These are phyloP conservation scores for Hyperoplus immaculatus DNA, from an alignment of 2,797 vertebrate species.

Conservation along the genomic window DNA sequence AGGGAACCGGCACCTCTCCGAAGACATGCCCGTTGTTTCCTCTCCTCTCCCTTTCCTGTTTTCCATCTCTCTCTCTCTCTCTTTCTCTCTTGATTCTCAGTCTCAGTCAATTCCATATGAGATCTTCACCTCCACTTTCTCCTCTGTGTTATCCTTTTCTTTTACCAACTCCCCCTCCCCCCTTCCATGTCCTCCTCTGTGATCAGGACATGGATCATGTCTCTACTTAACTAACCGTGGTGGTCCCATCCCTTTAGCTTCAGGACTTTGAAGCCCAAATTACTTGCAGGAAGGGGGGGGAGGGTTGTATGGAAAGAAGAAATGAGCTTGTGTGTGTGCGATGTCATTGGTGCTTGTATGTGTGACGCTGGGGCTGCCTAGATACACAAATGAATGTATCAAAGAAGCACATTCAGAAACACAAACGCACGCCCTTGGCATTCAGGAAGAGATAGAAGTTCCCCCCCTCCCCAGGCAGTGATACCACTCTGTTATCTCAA, in stretches of 20 bases:
- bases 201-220: slow-evolving; percentile 76
- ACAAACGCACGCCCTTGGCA: slow-evolving; percentile 27
- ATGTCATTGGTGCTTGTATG: slow-evolving; percentile 18
- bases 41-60: slow-evolving; percentile 20
- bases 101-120: slow-evolving; percentile 47
- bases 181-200: slow-evolving; percentile 52
- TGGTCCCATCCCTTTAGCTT: slow-evolving; percentile 60
- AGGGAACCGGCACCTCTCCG: slow-evolving; percentile 48
- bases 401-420: slow-evolving; percentile 34
- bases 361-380: neutral
- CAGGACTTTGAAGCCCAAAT: slow-evolving; percentile 53
- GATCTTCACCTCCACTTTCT: slow-evolving; percentile 37
- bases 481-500: slow-evolving; percentile 72
- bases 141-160: slow-evolving; percentile 22
- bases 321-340: slow-evolving; percentile 17
- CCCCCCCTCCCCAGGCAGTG: slow-evolving; percentile 34
- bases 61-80: slow-evolving; percentile 42
- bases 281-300: slow-evolving; percentile 15
- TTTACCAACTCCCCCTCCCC: neutral
- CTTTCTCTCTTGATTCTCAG: slow-evolving; percentile 39
- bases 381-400: neutral
- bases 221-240: slow-evolving; percentile 71
- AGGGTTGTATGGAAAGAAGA: slow-evolving; percentile 17
- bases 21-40: slow-evolving; percentile 43
- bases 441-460: slow-evolving; percentile 48